Percentiles rank a stretch among this genome's conserved stretches.
Evolutionary conservation across 1,140 invertebrate species (phyloP).

Genomic region (Nebria ingens): DNA sequence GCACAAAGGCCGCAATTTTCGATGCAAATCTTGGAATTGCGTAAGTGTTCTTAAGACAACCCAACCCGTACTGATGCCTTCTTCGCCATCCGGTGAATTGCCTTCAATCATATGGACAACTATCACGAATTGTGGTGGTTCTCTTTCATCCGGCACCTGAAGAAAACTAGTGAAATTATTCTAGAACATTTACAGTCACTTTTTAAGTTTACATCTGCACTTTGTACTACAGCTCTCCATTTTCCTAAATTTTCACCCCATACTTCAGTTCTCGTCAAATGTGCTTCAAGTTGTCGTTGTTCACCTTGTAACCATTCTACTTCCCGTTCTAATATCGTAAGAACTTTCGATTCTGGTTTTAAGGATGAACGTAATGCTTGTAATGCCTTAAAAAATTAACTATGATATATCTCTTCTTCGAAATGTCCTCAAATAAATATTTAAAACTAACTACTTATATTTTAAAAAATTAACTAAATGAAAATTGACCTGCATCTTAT

Average conservation of each 20-base stretch:
- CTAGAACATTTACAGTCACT: slow-evolving; percentile 1
- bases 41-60: slow-evolving; percentile 69
- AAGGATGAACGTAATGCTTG: slow-evolving; percentile 63
- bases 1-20: slow-evolving; percentile 71
- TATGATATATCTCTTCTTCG: too few relatives aligned
- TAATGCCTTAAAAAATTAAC: slow-evolving; percentile 59
- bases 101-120: slow-evolving; percentile 66
- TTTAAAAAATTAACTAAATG: not conserved
- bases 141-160: slow-evolving; percentile 64
- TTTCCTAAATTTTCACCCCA: slow-evolving; percentile 81
- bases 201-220: slow-evolving; percentile 55
- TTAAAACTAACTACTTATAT: slow-evolving; percentile 1
- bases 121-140: slow-evolving; percentile 69
- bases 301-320: slow-evolving; percentile 70
- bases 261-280: slow-evolving; percentile 73
- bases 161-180: slow-evolving; percentile 13
- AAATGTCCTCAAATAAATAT: slow-evolving; percentile 16
- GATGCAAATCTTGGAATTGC: slow-evolving; percentile 75
- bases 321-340: slow-evolving; percentile 67
- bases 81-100: slow-evolving; percentile 43
- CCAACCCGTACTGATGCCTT: slow-evolving; percentile 68
- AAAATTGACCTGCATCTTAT: slow-evolving; percentile 54
- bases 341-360: slow-evolving; percentile 64
- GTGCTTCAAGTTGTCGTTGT: slow-evolving; percentile 65
- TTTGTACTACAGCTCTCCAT: slow-evolving; percentile 75